Base-by-base conservation (phyloP, 1,140 invertebrate genomes). In the Micrasema longulum region DNA sequence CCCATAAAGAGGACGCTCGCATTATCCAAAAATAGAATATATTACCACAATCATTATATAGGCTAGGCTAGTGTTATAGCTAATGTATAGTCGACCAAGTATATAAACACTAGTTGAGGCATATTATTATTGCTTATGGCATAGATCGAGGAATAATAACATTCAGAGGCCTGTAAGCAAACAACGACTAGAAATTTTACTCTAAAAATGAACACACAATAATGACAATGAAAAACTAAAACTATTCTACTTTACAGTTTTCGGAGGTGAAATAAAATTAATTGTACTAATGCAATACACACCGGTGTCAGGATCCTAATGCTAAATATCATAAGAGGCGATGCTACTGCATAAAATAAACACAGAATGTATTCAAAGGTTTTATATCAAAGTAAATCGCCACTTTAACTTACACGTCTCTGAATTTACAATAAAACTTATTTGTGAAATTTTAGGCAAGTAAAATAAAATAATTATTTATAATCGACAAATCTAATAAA, bases 121-220 rank as follows among this genome's bases (percentile, higher is more conserved):
- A 55, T 55, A n/a, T 41, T 2, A 38, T 18, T 60, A 60, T 43
- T 60, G 55, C 55, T 60, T 60, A 18, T 43, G 36, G 55, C 36
- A 22, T 38, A 60, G 18, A 60, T 16, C 35, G 16, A 60, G 1
- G 22, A 41, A 9, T 41, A n/a, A n/a, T 16, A 60, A 60, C 35
- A 60, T 60, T 60, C 35, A 41, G 55, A 60, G 55, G 55, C 55
- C 22, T 60, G 55, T 60, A 60, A 60, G 55, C 31, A 60, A 60
- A 38, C 18, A 16, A 18, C 20, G 55, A 60, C 55, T 60, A 60
- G 55, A 60, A 48, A 31, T 31, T 31, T 31, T 31, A 31, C 26
- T 6, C 6, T 52, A 52, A 52, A 6, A 22, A 22, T 18, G 11
- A 52, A 52, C 48, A 31, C 26, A 31, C 26, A 31, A 31, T 31